Evolutionary conservation across 2,113 vertebrate genomes (phyloP), one percentile per base, ranked within the genome.

Genomic region (Tetrao urogallus): DNA sequence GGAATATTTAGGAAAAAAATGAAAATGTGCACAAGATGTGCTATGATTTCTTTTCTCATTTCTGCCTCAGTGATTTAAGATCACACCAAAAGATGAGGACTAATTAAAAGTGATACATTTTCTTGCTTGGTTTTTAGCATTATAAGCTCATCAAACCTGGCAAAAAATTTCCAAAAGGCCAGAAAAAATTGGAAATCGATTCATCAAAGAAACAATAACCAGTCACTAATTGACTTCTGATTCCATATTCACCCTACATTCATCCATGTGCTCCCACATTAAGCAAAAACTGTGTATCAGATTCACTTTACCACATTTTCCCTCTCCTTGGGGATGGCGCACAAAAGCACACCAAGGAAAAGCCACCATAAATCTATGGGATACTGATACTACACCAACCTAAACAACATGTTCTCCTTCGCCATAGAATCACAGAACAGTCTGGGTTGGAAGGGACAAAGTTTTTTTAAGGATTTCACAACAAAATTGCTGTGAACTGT

Each of bases 151-250:
- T 57, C 28, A 65, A 93, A 95, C 75, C 79, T 97, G 95, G 74
- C 88, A 97, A 82, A 88, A 90, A 7, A 28, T 82, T 61, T 88
- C 81, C 52, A 93, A 61, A 72, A 84, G 71, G 69, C 88, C 92
- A 95, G 78, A 95, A 98, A 97, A 96, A 95, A 94, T 48, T 43
- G 86, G 76, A 93, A 97, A 97, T 94, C 84, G 78, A 83, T 96
- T 90, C 96, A 81, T 21, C 30, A 56, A 86, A 96, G 91, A 96
- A 97, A 97, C 57, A 95, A 93, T 96, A 82, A 97, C 95, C 94
- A 89, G 85, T 95, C 95, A 95, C 93, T 97, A 96, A 97, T 69
- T 95, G 96, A 97, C 95, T 95, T 97, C 89, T 95, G 88, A 97
- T 97, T 95, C 58, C 25, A 63, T 92, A 76, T 88, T 86, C 56